These are phyloP conservation scores for Ephydatia muelleri DNA, from an alignment of 37 sponge, comb jelly and placozoan species.

Conservation along the genomic window DNA sequence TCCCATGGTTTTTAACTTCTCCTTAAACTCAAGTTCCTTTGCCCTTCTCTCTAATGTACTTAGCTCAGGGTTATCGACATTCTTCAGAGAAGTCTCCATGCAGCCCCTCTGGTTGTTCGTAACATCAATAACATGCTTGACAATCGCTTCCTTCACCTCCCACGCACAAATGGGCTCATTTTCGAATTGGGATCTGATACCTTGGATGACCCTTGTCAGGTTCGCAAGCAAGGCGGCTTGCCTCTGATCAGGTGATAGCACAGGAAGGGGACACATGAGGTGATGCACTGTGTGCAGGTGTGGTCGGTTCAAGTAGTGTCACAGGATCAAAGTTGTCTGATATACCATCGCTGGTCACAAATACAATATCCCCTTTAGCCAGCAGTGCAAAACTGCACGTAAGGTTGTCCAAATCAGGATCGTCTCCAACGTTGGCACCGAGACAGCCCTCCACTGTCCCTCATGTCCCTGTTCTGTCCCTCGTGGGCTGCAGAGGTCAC, in stretches of 20 bases:
- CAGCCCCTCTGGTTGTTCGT: no score
- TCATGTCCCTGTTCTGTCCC: slow-evolving; percentile 60
- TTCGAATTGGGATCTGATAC: no score
- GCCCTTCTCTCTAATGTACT: no score
- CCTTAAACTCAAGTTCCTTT: no score
- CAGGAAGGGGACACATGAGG: slow-evolving; percentile 20
- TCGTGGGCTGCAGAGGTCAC: slow-evolving; percentile 50
- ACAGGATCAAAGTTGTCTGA: slow-evolving; percentile 89
- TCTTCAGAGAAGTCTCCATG: no score
- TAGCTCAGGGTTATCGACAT: no score
- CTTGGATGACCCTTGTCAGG: slow-evolving; percentile 25
- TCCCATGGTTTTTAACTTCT: no score
- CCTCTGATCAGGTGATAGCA: slow-evolving; percentile 47
- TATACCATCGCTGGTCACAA: slow-evolving; percentile 73
- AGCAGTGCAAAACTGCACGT: slow-evolving; percentile 62
- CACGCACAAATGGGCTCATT: no score
- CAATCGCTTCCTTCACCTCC: no score
- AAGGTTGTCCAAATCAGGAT: slow-evolving; percentile 79
- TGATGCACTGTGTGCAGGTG: no score
- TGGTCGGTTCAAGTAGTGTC: slow-evolving; percentile 26
- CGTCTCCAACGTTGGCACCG: slow-evolving; percentile 64
- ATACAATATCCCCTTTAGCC: slow-evolving; percentile 54
- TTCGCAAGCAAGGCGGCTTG: slow-evolving; percentile 13
- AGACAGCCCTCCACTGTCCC: slow-evolving; percentile 80
- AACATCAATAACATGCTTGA: no score